Evolutionary conservation across 1,140 invertebrate genomes (phyloP).

Genomic region (Cotesia typhae): DNA sequence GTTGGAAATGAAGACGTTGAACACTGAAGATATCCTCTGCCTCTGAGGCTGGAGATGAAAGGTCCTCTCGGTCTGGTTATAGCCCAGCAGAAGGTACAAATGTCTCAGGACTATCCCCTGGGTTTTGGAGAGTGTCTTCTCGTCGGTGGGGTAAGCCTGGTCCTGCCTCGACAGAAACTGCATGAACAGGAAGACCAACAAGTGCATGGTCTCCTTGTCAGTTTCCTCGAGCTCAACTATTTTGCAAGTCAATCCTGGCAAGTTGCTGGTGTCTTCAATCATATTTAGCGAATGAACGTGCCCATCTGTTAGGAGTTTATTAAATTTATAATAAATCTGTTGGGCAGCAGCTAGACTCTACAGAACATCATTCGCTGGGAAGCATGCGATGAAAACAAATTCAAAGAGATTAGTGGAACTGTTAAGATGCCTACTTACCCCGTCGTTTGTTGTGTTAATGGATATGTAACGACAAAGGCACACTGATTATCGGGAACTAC

Average conservation of each 20-base stretch:
- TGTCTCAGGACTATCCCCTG: conserved; percentile 92
- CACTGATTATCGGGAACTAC: conserved; percentile 21
- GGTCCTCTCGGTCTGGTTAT: conserved; percentile 87
- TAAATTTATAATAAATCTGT: conserved; percentile 5
- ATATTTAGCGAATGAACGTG: conserved; percentile 78
- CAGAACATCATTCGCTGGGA: no score
- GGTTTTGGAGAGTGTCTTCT: conserved; percentile 79
- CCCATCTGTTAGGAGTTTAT: conserved; percentile 72
- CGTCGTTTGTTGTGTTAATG: not conserved
- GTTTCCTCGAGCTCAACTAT: conserved; percentile 93
- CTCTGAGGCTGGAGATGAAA: conserved; percentile 91
- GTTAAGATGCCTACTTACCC: not conserved
- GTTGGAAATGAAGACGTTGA: conserved; percentile 94
- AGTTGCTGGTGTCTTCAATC: conserved; percentile 74
- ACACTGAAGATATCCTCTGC: conserved; percentile 88
- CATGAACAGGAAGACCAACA: conserved; percentile 95
- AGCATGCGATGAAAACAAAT: conserved; percentile 14
- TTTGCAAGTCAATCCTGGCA: conserved; percentile 75
- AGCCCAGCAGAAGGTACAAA: conserved; percentile 92
- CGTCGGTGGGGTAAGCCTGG: conserved; percentile 85
- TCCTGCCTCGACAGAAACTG: conserved; percentile 86
- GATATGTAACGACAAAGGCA: conserved; percentile 24
- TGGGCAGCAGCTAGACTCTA: no score
- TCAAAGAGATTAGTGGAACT: not conserved
- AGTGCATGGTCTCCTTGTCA: conserved; percentile 94